These are phyloP conservation scores for Baronia brevicornis DNA, from an alignment of 2,888 invertebrate genomes.

Conservation along the genomic window DNA sequence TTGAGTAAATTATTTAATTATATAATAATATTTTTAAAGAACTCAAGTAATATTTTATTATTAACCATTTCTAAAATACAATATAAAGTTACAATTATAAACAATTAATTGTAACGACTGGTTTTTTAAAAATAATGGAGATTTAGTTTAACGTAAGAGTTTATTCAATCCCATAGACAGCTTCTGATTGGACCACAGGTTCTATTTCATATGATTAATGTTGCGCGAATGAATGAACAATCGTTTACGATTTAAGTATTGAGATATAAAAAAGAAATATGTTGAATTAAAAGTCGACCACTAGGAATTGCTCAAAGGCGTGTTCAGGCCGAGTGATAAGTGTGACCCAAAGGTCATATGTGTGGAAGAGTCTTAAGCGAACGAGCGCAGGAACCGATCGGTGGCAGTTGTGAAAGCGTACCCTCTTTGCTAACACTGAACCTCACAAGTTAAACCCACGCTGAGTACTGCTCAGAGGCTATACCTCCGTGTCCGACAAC, in stretches of 20 bases:
- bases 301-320: constrained; percentile 38
- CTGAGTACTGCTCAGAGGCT: constrained; percentile 9
- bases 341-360: constrained; percentile 50
- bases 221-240: no score
- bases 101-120: no score
- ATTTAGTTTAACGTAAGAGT: no score
- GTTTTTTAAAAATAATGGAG: no score
- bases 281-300: constrained; percentile 18
- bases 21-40: no score
- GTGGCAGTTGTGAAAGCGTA: constrained; percentile 20
- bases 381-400: constrained; percentile 20
- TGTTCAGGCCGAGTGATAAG: constrained; percentile 54
- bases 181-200: no score
- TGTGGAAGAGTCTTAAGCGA: constrained; percentile 32
- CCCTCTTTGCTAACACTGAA: constrained; percentile 29
- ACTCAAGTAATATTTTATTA: no score
- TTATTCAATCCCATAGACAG: no score
- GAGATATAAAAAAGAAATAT: constrained; percentile 12
- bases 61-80: no score
- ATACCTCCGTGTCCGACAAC: constrained; percentile 37
- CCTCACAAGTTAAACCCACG: constrained; percentile 22
- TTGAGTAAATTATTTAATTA: no score
- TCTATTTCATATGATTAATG: constrained; percentile 12
- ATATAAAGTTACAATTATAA: no score
- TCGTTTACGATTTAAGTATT: no score